A percentile compares a stretch with the other conserved stretches of the same genome.
phyloP scores from a whole-genome alignment of 2,113 vertebrate genomes.

The Syngnathus scovelli region DNA sequence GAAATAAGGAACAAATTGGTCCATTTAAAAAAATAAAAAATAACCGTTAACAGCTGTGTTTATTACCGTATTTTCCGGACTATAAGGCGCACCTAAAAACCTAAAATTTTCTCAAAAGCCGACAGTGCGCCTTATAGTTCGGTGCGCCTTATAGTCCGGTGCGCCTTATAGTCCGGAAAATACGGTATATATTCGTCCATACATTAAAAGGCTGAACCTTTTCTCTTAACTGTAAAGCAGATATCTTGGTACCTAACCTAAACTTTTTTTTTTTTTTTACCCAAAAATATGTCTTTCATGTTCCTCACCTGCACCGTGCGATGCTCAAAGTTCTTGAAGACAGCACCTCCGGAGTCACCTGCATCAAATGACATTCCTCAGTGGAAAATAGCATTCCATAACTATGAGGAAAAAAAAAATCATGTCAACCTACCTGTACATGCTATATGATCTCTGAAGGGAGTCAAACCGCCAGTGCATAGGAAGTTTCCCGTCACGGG shows the following conservation, averaged over 20 bases:
- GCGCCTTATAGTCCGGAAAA: no score
- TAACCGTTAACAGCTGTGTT: background rate
- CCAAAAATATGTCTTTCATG: no score
- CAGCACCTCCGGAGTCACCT: conserved; percentile 72
- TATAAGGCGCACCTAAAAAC: no score
- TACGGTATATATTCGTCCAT: no score
- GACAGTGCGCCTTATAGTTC: no score
- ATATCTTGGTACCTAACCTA: no score
- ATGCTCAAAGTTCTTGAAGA: conserved; percentile 46
- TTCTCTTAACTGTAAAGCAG: no score
- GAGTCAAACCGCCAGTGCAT: conserved; percentile 55
- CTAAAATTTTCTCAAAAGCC: no score
- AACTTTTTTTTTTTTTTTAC: no score
- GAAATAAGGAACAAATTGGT: background rate
- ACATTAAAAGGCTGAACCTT: no score
- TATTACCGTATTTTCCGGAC: background rate
- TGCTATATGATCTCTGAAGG: conserved; percentile 44
- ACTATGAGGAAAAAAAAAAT: background rate
- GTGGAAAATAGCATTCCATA: background rate
- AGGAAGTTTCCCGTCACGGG: conserved; percentile 68
- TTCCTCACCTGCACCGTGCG: conserved; percentile 62
- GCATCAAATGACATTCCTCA: conserved; percentile 9
- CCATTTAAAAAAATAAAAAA: background rate
- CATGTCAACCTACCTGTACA: conserved; percentile 53
- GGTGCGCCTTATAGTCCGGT: no score